Evolutionary conservation across 2,797 vertebrate species (phyloP).

Genomic region (Uromys caudimaculatus): DNA sequence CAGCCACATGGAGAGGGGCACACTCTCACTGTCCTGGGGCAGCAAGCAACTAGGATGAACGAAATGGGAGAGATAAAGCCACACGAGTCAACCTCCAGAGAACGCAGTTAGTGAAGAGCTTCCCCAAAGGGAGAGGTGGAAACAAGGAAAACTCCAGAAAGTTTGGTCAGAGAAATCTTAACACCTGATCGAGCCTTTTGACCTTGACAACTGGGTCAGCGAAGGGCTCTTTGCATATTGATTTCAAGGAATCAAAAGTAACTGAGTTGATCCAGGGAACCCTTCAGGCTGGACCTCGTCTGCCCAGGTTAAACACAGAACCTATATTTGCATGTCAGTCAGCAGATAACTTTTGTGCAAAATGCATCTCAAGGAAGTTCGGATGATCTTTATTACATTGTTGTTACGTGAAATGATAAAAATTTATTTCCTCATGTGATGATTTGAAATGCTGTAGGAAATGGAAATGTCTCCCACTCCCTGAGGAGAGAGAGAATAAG

Average conservation of each 20-base stretch:
- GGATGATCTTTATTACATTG: background rate
- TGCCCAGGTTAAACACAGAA: slow-evolving; percentile 52
- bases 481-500: slow-evolving; percentile 29
- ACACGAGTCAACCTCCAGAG: background rate
- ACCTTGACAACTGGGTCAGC: slow-evolving; percentile 74
- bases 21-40: background rate
- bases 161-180: slow-evolving; percentile 73
- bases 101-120: slow-evolving; percentile 72
- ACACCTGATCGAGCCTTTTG: slow-evolving; percentile 76
- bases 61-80: background rate
- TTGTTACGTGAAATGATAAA: background rate
- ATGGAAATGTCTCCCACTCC: slow-evolving; percentile 14
- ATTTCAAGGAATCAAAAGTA: slow-evolving; percentile 72
- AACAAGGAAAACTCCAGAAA: slow-evolving; percentile 68
- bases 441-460: background rate
- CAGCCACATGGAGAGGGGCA: background rate
- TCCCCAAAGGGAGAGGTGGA: slow-evolving; percentile 68
- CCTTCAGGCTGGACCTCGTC: slow-evolving; percentile 72
- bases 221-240: slow-evolving; percentile 60
- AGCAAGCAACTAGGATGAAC: background rate
- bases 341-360: slow-evolving; percentile 23
- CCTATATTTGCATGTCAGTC: slow-evolving; percentile 36
- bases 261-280: slow-evolving; percentile 75
- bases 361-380: slow-evolving; percentile 19
- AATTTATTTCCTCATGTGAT: slow-evolving; percentile 23